Conservation (phyloP, 2,888 invertebrate genomes). For the Calephelis perditalis region DNA sequence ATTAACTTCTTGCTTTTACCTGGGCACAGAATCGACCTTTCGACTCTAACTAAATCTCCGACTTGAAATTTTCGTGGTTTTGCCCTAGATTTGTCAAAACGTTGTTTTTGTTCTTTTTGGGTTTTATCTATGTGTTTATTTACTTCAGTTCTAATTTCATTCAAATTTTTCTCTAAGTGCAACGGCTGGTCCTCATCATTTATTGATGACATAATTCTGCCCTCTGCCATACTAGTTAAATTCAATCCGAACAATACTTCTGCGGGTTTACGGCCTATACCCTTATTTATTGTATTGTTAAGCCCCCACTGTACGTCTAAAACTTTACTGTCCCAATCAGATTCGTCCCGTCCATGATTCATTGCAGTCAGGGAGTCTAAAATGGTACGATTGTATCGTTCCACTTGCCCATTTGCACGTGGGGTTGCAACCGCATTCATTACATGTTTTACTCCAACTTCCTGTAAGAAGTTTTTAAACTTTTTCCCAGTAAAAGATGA, state of each 20-base stretch:
- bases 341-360: neutral
- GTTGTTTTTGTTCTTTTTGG: neutral
- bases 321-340: neutral
- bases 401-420: neutral
- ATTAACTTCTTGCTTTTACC: neutral
- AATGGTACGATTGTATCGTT: neutral
- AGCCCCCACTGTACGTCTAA: neutral
- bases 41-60: neutral
- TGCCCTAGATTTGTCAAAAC: neutral
- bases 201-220: too few species aligned
- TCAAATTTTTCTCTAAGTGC: too few species aligned
- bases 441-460: neutral
- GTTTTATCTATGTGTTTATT: neutral
- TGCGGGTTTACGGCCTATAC: neutral
- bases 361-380: neutral
- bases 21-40: neutral
- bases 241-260: too few species aligned
- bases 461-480: neutral
- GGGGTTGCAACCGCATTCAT: neutral
- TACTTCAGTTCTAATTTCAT: too few species aligned
- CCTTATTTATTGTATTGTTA: neutral
- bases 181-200: too few species aligned
- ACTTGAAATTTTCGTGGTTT: neutral
- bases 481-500: neutral
- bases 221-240: too few species aligned